Percentiles rank a stretch among this genome's conserved stretches.
Evolutionary conservation across 2,888 invertebrate species (phyloP).

Genomic region (Heteromurus nitidus): DNA sequence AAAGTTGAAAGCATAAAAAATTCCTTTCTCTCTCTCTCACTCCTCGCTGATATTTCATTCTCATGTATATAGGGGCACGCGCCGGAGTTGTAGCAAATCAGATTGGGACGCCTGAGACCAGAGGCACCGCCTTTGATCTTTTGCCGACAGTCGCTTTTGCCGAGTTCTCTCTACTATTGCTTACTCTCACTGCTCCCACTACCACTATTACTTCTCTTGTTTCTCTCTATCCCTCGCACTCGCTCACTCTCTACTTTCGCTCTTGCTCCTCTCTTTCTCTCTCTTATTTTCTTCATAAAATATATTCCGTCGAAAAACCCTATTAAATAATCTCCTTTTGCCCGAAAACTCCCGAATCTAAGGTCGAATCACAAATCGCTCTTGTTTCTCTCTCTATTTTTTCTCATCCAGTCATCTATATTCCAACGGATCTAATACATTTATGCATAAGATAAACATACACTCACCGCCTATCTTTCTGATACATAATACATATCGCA

Average conservation of each 20-base stretch:
- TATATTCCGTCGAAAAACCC: conserved; percentile 68
- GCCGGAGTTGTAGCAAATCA: conserved; percentile 74
- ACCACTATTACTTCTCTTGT: conserved; percentile 34
- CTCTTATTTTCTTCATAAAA: conserved; percentile 57
- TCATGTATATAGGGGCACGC: conserved; percentile 72
- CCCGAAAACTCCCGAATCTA: conserved; percentile 72
- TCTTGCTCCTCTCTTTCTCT: conserved; percentile 24
- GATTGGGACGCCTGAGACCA: conserved; percentile 72
- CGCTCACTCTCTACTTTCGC: background rate
- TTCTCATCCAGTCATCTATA: background rate
- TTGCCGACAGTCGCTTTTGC: conserved; percentile 73
- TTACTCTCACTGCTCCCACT: conserved; percentile 16
- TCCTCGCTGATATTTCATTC: conserved; percentile 62
- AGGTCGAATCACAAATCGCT: conserved; percentile 73
- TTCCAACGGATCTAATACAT: conserved; percentile 1
- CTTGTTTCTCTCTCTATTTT: conserved; percentile 49
- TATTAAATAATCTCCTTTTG: conserved; percentile 71
- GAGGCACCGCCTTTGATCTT: conserved; percentile 74
- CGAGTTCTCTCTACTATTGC: conserved; percentile 42
- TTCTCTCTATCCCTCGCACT: conserved; percentile 15
- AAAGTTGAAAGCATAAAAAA: conserved; percentile 58
- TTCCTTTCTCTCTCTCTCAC: conserved; percentile 61
- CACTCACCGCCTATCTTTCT: background rate
- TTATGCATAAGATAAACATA: conserved; percentile 22
- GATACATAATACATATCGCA: conserved; percentile 8